Conservation (phyloP, 2,888 invertebrate genomes). For the Neoascia interrupta region DNA sequence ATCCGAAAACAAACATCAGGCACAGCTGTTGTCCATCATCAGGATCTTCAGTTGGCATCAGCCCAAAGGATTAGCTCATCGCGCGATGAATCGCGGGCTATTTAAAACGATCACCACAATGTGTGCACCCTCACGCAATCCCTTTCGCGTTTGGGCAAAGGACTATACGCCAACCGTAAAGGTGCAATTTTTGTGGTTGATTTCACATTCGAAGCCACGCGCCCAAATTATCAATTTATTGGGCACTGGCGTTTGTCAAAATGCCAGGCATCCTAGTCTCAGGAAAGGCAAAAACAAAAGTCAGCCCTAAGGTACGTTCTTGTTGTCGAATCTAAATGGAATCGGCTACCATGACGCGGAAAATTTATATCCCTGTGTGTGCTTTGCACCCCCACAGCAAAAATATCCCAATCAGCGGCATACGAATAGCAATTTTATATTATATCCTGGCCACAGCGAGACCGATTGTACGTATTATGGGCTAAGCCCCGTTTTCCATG, state of each 20-base stretch:
- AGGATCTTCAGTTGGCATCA: conserved; percentile 34
- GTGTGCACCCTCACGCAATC: conserved; percentile 15
- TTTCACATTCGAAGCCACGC: conserved; percentile 54
- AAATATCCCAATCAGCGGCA: conserved; percentile 25
- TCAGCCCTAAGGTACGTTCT: conserved; percentile 33
- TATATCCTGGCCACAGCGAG: conserved; percentile 44
- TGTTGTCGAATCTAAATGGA: conserved; percentile 54
- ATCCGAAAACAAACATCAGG: conserved; percentile 59
- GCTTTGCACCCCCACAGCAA: conserved; percentile 64
- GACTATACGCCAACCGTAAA: conserved; percentile 35
- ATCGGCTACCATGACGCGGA: conserved; percentile 66
- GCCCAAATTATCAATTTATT: conserved; percentile 23
- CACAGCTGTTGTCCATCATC: conserved; percentile 60
- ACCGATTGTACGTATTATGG: conserved; percentile 30
- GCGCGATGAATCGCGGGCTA: conserved; percentile 50
- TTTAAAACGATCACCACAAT: conserved; percentile 28
- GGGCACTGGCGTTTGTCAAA: conserved; percentile 9
- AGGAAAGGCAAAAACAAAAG: conserved; percentile 6
- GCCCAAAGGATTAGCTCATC: conserved; percentile 64
- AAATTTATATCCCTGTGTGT: conserved; percentile 17
- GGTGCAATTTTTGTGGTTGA: conserved; percentile 68
- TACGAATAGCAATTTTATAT: conserved; percentile 63
- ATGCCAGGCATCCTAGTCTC: conserved; percentile 1
- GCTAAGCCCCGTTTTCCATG: conserved; percentile 40
- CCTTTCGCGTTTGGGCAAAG: neutral